These are phyloP conservation scores for Corvus moneduloides DNA, from an alignment of 2,113 vertebrate species.

Conservation along the genomic window DNA sequence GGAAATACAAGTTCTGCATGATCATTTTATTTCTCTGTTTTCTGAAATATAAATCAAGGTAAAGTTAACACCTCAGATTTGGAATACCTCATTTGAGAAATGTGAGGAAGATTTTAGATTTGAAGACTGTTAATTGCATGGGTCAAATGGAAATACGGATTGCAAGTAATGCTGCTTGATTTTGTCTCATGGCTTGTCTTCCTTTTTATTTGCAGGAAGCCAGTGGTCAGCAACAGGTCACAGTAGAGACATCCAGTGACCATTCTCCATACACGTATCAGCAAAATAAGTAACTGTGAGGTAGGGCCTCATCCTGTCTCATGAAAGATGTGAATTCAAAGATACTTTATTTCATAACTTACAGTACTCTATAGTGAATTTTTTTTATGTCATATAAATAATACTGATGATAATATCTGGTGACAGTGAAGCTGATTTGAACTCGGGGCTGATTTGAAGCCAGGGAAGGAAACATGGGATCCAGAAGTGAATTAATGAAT, in stretches of 20 bases:
- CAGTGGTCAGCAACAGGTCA: conserved; percentile 86
- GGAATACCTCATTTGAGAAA: neutral
- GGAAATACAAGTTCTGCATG: neutral
- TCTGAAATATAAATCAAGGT: neutral
- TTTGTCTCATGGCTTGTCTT: conserved; percentile 24
- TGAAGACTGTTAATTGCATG: neutral
- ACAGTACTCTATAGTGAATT: neutral
- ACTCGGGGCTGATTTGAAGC: neutral
- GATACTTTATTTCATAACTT: neutral
- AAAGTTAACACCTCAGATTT: neutral
- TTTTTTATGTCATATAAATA: neutral
- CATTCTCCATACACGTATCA: conserved; percentile 96
- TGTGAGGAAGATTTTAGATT: neutral
- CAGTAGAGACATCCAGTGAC: conserved; percentile 89
- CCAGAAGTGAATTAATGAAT: neutral
- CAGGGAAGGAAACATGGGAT: neutral
- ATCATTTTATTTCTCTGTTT: neutral
- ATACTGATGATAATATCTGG: neutral
- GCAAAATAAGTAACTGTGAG: conserved; percentile 93
- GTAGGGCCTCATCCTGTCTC: conserved; percentile 63
- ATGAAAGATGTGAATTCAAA: conserved; percentile 10
- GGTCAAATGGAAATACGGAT: neutral
- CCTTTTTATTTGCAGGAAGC: conserved; percentile 83
- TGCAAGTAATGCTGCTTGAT: neutral
- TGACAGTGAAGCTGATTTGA: neutral